These are phyloP conservation scores for Ophiothrix spiculata DNA, from an alignment of 35 echinoderm and acorn worm genomes.

Conservation along the genomic window DNA sequence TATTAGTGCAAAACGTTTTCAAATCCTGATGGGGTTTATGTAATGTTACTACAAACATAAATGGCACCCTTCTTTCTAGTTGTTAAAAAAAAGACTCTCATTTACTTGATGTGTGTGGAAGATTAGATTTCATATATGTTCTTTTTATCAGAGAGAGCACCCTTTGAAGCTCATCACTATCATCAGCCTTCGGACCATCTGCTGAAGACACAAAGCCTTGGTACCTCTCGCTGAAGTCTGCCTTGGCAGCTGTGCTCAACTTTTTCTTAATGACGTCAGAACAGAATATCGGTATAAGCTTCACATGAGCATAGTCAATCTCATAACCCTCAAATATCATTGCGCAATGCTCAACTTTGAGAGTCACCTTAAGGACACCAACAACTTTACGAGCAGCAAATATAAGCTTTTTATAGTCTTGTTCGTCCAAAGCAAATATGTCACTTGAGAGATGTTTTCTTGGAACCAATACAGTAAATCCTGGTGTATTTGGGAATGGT, in stretches of 20 bases:
- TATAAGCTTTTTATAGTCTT: background rate
- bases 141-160: background rate
- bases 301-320: conserved; percentile 1
- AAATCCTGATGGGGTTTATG: too few species aligned
- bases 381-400: background rate
- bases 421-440: background rate
- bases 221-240: background rate
- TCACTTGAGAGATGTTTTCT: background rate
- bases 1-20: too few species aligned
- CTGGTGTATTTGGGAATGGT: background rate
- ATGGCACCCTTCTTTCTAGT: too few species aligned
- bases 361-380: background rate
- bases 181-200: background rate
- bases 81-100: too few species aligned
- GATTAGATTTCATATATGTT: too few species aligned
- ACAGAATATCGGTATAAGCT: background rate
- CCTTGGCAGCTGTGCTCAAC: background rate
- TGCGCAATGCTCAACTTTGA: background rate
- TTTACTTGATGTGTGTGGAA: too few species aligned
- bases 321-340: conserved; percentile 2
- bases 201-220: background rate
- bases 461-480: background rate
- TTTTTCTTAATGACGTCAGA: background rate
- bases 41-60: too few species aligned
- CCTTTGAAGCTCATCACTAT: background rate